A percentile compares a stretch with the other conserved stretches of the same genome.
These are phyloP conservation scores for Ecliptopera silaceata DNA, from an alignment of 2,888 invertebrate genomes.

Conservation along the genomic window DNA sequence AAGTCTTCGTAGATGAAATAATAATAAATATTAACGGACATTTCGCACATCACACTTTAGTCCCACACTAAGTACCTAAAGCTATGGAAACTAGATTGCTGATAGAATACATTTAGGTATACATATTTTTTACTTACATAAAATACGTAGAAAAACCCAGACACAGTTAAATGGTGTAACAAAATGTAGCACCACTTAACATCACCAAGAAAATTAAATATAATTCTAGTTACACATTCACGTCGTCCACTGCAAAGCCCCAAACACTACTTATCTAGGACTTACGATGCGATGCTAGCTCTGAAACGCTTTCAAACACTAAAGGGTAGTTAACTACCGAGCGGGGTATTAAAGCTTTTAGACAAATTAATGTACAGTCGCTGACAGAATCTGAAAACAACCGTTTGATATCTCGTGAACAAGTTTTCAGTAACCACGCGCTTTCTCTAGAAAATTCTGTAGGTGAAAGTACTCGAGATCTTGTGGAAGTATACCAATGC, in stretches of 20 bases:
- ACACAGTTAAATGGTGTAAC: slow-evolving; percentile 3
- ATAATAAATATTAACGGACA: no score
- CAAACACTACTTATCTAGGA: slow-evolving; percentile 9
- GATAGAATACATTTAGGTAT: no score
- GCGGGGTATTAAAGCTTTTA: slow-evolving; percentile 32
- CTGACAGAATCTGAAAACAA: slow-evolving; percentile 3
- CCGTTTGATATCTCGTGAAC: not conserved
- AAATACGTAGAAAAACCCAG: no score
- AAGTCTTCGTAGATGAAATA: no score
- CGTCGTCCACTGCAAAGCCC: not conserved
- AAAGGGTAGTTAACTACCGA: slow-evolving; percentile 26
- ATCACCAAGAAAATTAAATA: not conserved
- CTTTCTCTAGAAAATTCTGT: no score
- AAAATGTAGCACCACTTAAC: not conserved
- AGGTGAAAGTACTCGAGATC: no score
- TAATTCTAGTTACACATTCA: not conserved
- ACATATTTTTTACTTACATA: no score
- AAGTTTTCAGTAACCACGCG: not conserved
- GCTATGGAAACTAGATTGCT: no score
- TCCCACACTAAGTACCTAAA: no score
- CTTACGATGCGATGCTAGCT: slow-evolving; percentile 20
- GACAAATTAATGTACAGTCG: slow-evolving; percentile 25
- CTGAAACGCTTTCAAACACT: slow-evolving; percentile 29
- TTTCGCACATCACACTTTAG: no score
- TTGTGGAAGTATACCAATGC: no score